Evolutionary conservation across 2,888 invertebrate species (phyloP).

Genomic region (Eutolmus rufibarbis): DNA sequence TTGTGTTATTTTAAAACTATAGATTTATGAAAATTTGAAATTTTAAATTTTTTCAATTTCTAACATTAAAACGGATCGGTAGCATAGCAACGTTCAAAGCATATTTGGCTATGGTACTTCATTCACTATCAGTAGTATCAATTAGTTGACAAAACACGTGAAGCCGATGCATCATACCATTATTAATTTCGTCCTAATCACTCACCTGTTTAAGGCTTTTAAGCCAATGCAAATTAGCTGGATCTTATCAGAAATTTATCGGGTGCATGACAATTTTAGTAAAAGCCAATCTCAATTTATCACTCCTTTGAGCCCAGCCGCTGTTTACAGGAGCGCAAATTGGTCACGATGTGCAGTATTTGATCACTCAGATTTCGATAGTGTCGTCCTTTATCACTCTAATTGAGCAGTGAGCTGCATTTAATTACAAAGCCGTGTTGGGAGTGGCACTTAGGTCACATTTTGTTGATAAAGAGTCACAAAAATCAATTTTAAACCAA

Average conservation of each 20-base stretch:
- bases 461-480: not conserved
- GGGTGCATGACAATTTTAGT: not conserved
- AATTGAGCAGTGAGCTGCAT: not conserved
- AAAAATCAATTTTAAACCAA: not conserved
- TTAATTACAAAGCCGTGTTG: not conserved
- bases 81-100: too few species aligned
- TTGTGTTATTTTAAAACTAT: too few species aligned
- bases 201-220: not conserved
- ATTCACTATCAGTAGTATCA: not conserved
- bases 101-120: not conserved
- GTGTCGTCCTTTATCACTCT: not conserved
- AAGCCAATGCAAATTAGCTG: not conserved
- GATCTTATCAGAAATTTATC: not conserved
- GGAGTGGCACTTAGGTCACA: not conserved
- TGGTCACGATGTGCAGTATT: not conserved
- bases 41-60: too few species aligned
- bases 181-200: not conserved
- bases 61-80: too few species aligned
- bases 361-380: not conserved
- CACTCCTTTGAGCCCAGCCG: not conserved
- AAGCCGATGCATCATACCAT: not conserved
- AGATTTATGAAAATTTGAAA: too few species aligned
- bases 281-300: not conserved
- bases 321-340: not conserved
- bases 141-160: not conserved